phyloP scores from a whole-genome alignment of 1,140 invertebrate genomes.

The Xylocopa sonorina region DNA sequence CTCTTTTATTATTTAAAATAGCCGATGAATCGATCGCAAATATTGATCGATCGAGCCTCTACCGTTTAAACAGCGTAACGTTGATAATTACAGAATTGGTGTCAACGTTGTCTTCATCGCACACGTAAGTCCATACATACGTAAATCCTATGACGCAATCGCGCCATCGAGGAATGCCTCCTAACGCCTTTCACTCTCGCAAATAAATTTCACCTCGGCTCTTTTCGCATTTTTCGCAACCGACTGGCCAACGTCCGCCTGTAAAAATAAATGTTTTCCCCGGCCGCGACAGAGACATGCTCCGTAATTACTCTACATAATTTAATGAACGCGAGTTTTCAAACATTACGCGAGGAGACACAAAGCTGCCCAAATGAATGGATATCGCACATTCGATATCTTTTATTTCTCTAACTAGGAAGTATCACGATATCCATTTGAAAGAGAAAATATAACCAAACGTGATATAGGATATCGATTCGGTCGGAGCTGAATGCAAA shows the following conservation, averaged over 20 bases:
- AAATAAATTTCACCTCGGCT: constrained; percentile 76
- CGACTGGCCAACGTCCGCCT: background rate
- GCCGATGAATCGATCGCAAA: background rate
- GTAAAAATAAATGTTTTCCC: background rate
- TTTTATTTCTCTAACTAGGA: too few relatives aligned
- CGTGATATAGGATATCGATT: background rate
- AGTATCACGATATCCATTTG: background rate
- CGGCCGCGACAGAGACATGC: too few relatives aligned
- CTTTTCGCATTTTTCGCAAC: background rate
- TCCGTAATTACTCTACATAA: background rate
- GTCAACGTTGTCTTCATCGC: constrained; percentile 2
- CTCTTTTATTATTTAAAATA: background rate
- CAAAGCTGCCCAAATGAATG: too few relatives aligned
- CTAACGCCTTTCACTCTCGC: constrained; percentile 65
- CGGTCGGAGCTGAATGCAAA: background rate
- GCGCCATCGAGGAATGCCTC: constrained; percentile 38
- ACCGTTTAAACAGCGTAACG: constrained; percentile 24
- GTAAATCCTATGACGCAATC: constrained; percentile 51
- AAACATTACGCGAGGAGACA: too few relatives aligned
- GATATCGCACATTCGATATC: too few relatives aligned
- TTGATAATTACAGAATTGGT: constrained; percentile 41
- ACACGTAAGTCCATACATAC: background rate
- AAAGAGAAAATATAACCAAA: background rate
- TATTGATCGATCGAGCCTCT: background rate
- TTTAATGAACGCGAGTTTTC: background rate